Percentiles rank a stretch among this genome's conserved stretches.
Conservation (phyloP, 2,113 vertebrate genomes). For the Chunga burmeisteri region DNA sequence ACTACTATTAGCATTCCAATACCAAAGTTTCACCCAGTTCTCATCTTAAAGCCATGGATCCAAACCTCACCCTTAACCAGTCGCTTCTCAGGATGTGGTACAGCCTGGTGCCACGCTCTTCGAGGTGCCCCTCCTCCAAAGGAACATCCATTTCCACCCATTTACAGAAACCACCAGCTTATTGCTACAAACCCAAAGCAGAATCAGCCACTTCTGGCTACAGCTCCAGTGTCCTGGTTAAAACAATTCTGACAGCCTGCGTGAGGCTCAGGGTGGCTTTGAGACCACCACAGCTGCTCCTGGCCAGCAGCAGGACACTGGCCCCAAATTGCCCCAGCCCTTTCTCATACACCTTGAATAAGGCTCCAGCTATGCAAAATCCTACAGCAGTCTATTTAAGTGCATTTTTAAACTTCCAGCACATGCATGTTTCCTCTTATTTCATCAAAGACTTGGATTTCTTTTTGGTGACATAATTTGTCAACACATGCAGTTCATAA, state of each 20-base stretch:
- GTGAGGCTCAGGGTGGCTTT: background rate
- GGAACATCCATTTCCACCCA: background rate
- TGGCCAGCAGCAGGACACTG: background rate
- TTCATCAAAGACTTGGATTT: slow-evolving; percentile 51
- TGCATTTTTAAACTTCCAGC: background rate
- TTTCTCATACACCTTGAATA: background rate
- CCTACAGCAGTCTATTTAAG: background rate
- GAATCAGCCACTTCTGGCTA: background rate
- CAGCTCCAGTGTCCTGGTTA: background rate
- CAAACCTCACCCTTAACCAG: background rate
- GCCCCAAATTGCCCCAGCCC: background rate
- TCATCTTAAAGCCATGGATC: background rate
- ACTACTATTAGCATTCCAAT: background rate
- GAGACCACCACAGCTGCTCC: background rate
- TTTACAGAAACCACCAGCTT: background rate
- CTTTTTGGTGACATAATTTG: slow-evolving; percentile 54
- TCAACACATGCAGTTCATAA: slow-evolving; percentile 12
- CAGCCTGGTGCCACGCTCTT: rapidly evolving
- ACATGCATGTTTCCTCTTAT: slow-evolving; percentile 20
- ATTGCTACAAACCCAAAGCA: background rate
- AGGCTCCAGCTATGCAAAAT: background rate
- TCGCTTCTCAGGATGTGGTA: rapidly evolving
- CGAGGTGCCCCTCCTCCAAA: background rate
- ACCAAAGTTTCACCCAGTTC: background rate
- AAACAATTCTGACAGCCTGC: background rate